Evolutionary conservation across 2,797 vertebrate genomes (phyloP).

Genomic region (Peromyscus attwateri): DNA sequence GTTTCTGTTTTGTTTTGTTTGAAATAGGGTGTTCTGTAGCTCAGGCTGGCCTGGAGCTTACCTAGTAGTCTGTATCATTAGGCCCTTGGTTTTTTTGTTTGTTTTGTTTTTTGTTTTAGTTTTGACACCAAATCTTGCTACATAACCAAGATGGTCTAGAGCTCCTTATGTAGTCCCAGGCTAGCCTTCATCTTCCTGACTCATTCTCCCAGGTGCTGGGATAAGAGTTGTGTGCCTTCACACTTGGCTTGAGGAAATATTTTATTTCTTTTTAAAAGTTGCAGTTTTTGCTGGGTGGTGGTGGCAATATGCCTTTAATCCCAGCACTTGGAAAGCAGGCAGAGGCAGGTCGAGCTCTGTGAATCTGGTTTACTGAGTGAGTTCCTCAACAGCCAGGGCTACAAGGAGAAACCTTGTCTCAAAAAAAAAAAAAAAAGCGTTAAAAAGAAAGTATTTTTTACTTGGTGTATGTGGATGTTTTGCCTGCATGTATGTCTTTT

Average conservation of each 20-base stretch:
- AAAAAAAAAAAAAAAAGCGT: background rate
- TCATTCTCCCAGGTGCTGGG: background rate
- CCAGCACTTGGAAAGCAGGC: background rate
- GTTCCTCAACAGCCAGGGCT: background rate
- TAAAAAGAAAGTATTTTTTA: background rate
- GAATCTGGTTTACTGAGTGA: background rate
- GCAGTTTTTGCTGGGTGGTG: background rate
- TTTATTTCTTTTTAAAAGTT: background rate
- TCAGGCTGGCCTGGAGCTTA: background rate
- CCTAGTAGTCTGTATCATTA: background rate
- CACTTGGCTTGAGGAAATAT: background rate
- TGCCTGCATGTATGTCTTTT: background rate
- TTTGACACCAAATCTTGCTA: background rate
- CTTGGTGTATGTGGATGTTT: background rate
- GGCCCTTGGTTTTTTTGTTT: no score
- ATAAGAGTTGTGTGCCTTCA: background rate
- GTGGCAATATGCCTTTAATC: background rate
- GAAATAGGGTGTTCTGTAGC: background rate
- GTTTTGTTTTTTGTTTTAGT: background rate
- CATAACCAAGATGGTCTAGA: background rate
- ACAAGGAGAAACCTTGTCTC: background rate
- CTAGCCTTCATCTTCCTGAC: background rate
- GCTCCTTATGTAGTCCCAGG: background rate
- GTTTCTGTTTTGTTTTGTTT: background rate
- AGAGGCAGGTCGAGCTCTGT: background rate